Evolutionary conservation across 2,797 vertebrate genomes (phyloP).

Genomic region (Coracias cyanogaster): DNA sequence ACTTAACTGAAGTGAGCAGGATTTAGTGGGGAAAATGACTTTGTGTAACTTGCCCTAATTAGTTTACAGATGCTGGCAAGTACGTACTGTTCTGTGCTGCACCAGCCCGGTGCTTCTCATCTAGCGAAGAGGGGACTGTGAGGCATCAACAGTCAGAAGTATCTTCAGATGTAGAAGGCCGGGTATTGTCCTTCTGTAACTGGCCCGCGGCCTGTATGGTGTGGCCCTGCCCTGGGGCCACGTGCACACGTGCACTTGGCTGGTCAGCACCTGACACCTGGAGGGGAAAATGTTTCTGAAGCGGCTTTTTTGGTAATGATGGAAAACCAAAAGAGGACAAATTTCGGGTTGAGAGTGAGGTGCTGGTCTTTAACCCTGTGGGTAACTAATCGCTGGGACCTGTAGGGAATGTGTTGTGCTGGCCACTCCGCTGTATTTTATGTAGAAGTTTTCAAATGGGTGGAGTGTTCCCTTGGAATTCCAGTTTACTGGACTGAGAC

Average conservation of each 20-base stretch:
- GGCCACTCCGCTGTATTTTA: background rate
- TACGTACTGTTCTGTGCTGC: background rate
- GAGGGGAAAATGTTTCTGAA: background rate
- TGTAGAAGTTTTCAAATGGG: background rate
- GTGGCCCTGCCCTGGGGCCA: background rate
- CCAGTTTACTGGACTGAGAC: rapidly evolving
- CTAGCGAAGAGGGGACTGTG: background rate
- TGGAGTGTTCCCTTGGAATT: background rate
- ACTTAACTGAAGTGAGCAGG: background rate
- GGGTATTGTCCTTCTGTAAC: background rate
- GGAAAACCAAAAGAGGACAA: background rate
- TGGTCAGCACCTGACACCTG: rapidly evolving
- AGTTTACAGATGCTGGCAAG: background rate
- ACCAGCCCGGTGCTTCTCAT: background rate
- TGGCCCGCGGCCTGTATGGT: background rate
- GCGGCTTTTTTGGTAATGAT: background rate
- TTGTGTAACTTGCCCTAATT: background rate
- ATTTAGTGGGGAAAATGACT: background rate
- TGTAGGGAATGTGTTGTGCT: background rate
- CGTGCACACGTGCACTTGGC: rapidly evolving
- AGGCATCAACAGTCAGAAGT: background rate
- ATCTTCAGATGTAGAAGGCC: background rate
- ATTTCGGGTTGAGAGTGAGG: background rate
- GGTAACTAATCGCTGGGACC: background rate
- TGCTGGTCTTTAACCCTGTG: background rate